phyloP scores from a whole-genome alignment of 2,888 invertebrate genomes.

The Heliconius charithonia region DNA sequence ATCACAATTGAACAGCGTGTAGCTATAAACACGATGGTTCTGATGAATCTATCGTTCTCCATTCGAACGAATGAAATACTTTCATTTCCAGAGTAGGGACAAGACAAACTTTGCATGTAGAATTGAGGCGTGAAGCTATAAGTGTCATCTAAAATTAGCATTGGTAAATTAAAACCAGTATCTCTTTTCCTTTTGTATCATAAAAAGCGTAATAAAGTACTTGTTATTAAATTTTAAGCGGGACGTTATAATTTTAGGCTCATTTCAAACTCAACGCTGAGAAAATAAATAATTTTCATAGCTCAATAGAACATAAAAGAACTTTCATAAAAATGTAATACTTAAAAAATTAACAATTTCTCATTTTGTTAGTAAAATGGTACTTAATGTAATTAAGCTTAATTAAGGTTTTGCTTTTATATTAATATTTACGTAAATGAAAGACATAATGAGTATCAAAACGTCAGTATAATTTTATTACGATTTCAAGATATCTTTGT shows the following conservation, averaged over 20 bases:
- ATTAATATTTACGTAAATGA: constrained; percentile 57
- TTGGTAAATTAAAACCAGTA: neutral
- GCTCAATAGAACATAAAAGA: neutral
- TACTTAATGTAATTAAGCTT: constrained; percentile 43
- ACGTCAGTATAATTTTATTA: constrained; percentile 84
- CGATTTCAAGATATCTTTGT: constrained; percentile 81
- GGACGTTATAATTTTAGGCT: neutral
- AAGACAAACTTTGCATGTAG: neutral
- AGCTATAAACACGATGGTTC: neutral
- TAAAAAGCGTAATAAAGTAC: neutral
- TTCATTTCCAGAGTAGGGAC: too few species aligned
- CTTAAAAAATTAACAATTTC: constrained; percentile 34
- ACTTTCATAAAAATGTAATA: constrained; percentile 24
- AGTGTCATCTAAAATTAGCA: neutral
- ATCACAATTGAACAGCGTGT: neutral
- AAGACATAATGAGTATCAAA: constrained; percentile 79
- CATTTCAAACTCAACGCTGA: neutral
- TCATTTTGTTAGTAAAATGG: constrained; percentile 38
- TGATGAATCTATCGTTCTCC: neutral
- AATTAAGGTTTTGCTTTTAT: constrained; percentile 41
- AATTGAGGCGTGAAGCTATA: neutral
- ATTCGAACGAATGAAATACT: too few species aligned
- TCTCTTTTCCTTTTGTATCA: neutral
- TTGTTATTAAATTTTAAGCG: constrained; percentile 7
- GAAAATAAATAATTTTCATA: constrained; percentile 5